A percentile compares a stretch with the other conserved stretches of the same genome.
These are phyloP conservation scores for Thymelicus lineola DNA, from an alignment of 2,888 invertebrate species.

Conservation along the genomic window DNA sequence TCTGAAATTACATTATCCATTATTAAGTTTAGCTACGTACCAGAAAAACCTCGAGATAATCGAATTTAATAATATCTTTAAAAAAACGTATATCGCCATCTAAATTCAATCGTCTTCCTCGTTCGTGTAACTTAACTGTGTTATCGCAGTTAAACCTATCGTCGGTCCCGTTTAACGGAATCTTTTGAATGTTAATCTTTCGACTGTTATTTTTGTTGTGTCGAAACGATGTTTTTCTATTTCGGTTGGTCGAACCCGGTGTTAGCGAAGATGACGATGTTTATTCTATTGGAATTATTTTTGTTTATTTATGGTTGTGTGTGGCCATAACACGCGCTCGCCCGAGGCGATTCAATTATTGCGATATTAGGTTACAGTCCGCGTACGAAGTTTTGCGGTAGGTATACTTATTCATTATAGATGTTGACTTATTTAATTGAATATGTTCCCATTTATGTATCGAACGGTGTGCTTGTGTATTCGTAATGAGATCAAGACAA, in stretches of 20 bases:
- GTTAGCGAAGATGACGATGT: slow-evolving; percentile 50
- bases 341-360: slow-evolving; percentile 66
- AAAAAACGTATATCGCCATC: slow-evolving; percentile 18
- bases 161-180: slow-evolving; percentile 29
- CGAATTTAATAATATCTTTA: slow-evolving; percentile 19
- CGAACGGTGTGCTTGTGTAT: background rate
- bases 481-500: slow-evolving; percentile 21
- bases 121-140: slow-evolving; percentile 32
- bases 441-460: slow-evolving; percentile 42
- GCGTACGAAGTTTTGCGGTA: slow-evolving; percentile 48
- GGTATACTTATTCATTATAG: slow-evolving; percentile 51
- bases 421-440: slow-evolving; percentile 58
- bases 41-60: background rate
- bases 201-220: slow-evolving; percentile 24
- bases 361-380: slow-evolving; percentile 56
- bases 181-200: slow-evolving; percentile 36
- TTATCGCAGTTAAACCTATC: slow-evolving; percentile 30
- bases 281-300: slow-evolving; percentile 49
- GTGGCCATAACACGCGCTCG: slow-evolving; percentile 54
- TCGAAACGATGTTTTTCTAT: slow-evolving; percentile 33
- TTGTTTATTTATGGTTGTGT: slow-evolving; percentile 41
- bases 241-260: slow-evolving; percentile 36
- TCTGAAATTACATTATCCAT: background rate
- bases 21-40: background rate
- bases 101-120: slow-evolving; percentile 21